Base-by-base conservation (phyloP, 1,140 invertebrate species). In the Trypoxylus dichotomus region DNA sequence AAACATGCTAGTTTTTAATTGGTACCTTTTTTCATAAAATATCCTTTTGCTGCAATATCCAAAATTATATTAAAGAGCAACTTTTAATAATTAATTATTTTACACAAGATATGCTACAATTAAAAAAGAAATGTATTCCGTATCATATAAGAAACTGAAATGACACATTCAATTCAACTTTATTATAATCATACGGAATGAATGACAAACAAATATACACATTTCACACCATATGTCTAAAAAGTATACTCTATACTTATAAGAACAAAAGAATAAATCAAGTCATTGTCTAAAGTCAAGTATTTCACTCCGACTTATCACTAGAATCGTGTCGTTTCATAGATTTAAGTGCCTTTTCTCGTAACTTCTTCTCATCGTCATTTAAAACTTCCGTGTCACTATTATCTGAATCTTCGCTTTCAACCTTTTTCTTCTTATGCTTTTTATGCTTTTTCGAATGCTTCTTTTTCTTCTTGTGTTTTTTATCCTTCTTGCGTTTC, bases 351-450 rank as follows among this genome's bases (percentile, higher is more conserved):
- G 95, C 95, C 81, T 94, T 92, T 85, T 96, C 95, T n/a, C 95
- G 89, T 79, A 97, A 88, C 86, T 94, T 94, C 83, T 93, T 94
- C 84, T 96, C 95, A 87, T 96, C 94, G 82, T 96, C 95, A 82
- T 91, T 92, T 60, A 90, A 85, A 15, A 87, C 85, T 60, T 93
- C 90, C 25, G 87, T 87, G 79, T 91, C 90, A 82, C 88, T 89
- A 78, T 88, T 89, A 76, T 91, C 90, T 21, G 90, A 90, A 78
- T 90, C 90, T 24, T 90, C 90, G 42, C 89, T 89, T 58, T 90
- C 90, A 8, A 88, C 89, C 81, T 91, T 91, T 84, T 89, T 90
- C 84, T 92, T 92, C 81, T 92, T 92, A 80, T 91, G 90, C 82
- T 92, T 92, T 77, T 91, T 88, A 76, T 91, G 90, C 80, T 92